Evolutionary conservation across 2,888 invertebrate genomes (phyloP), one percentile per base, ranked within the genome.

Genomic region (Lathronympha strigana): DNA sequence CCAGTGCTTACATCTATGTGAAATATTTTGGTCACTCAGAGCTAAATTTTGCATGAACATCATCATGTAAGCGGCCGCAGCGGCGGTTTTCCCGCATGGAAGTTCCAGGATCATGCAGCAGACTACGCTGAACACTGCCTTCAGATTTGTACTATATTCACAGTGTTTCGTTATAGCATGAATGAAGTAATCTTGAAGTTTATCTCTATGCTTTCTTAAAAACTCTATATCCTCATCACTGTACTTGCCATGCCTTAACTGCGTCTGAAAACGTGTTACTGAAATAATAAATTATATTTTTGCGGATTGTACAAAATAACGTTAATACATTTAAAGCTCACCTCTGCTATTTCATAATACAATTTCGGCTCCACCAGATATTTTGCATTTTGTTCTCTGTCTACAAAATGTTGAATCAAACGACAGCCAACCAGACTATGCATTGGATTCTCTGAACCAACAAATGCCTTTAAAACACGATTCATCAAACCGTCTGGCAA

Each of bases 21-120:
- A 71, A 1, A 89, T 71, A 33, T 81, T 78, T 6, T 83, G 79
- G 0, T 82, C 83, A 13, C 86, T 83, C 8, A 94, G 75, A 0
- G 93, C 90, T 25, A 84, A 83, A 64, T 94, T 93, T 76, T 95
- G 95, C n/a, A 95, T 82, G 8, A 93, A 88, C 94, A 95, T 94
- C 0, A 90, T 82, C 28, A 94, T 83, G 70, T 93, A 94, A 0
- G 93, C 93, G 5, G 93, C 81, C 0, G 93, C 88, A 0, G 94
- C 93, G 0, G 94, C 94, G 0, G 93, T 93, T 72, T 93, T 91
- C 0, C 94, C 93, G 63, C 94, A 94, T 0, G 95, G 94, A 13
- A 94, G 89, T 76, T 94, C 94, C 9, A 93, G 78, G 0, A 93
- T 83, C 1, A 93, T 80, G 49, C 93, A 78, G 54, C 93, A 93